Evolutionary conservation across 2,888 invertebrate genomes (phyloP).

Genomic region (Polydrusus cervinus): DNA sequence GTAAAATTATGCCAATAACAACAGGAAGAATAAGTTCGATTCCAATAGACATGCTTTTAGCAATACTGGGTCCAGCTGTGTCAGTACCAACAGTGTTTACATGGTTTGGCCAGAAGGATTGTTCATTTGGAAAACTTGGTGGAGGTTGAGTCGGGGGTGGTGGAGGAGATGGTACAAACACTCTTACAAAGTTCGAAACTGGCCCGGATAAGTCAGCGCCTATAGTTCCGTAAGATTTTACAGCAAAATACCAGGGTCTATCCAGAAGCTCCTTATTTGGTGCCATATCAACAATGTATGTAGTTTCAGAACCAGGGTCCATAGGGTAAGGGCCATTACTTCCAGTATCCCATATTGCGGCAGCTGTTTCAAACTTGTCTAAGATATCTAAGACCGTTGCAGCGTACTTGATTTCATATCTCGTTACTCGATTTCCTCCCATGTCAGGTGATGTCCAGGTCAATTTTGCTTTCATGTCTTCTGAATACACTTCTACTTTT

Average conservation of each 20-base stretch:
- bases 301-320: slow-evolving; percentile 73
- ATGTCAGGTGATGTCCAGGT: slow-evolving; percentile 78
- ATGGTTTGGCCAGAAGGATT: slow-evolving; percentile 68
- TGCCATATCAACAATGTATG: slow-evolving; percentile 72
- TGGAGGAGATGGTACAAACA: slow-evolving; percentile 73
- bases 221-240: slow-evolving; percentile 72
- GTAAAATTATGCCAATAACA: slow-evolving; percentile 70
- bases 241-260: slow-evolving; percentile 73
- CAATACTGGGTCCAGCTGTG: slow-evolving; percentile 68
- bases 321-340: slow-evolving; percentile 69
- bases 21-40: slow-evolving; percentile 73
- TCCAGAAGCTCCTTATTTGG: slow-evolving; percentile 71
- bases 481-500: slow-evolving; percentile 70
- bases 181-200: slow-evolving; percentile 74
- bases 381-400: slow-evolving; percentile 69
- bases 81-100: slow-evolving; percentile 65
- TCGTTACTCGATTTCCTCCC: slow-evolving; percentile 72
- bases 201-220: slow-evolving; percentile 68
- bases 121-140: slow-evolving; percentile 66
- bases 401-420: slow-evolving; percentile 74
- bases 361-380: slow-evolving; percentile 71
- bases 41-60: slow-evolving; percentile 69
- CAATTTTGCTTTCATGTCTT: slow-evolving; percentile 72
- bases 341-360: slow-evolving; percentile 70
- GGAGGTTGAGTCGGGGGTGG: slow-evolving; percentile 72